phyloP scores from a whole-genome alignment of 2,888 invertebrate genomes.

The Dorcus parallelipipedus region DNA sequence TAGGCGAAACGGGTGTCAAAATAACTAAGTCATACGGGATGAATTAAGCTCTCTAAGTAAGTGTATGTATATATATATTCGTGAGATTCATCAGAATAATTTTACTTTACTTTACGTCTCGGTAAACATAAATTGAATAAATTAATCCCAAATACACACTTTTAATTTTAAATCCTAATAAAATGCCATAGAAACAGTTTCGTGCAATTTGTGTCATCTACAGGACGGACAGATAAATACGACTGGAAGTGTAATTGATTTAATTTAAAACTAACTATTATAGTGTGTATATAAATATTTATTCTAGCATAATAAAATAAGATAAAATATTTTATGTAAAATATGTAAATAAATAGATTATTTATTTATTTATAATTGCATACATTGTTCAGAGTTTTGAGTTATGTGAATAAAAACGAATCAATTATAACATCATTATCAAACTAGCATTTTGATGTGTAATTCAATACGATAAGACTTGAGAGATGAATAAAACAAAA shows the following conservation, averaged over 20 bases:
- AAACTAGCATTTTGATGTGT: no score
- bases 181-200: no score
- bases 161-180: no score
- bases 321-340: neutral
- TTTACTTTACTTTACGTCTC: neutral
- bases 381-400: neutral
- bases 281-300: neutral
- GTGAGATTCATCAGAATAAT: neutral
- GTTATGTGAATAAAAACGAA: neutral
- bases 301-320: neutral
- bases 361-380: neutral
- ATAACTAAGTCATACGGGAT: constrained; percentile 13
- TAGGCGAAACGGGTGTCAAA: constrained; percentile 12
- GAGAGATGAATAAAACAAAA: no score
- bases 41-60: neutral
- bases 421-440: no score
- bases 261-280: neutral
- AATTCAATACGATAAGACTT: no score
- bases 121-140: no score
- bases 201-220: no score
- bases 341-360: neutral
- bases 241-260: no score
- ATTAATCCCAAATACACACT: no score
- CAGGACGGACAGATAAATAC: no score
- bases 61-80: neutral